Evolutionary conservation across 2,113 vertebrate species (phyloP).

Genomic region (Amphiprion ocellaris): DNA sequence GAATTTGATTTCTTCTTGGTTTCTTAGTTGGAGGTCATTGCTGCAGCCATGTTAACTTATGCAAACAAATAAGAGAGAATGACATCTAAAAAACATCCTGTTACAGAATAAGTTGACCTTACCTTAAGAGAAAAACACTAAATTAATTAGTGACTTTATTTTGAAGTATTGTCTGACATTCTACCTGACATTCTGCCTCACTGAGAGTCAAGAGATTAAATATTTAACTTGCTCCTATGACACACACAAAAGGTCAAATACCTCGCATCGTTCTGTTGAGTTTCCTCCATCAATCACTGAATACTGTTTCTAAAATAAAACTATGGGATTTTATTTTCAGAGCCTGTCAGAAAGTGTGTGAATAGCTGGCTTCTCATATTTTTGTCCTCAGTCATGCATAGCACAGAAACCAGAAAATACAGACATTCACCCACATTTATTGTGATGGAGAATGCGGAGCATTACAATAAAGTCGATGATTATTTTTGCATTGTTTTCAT

Average conservation of each 20-base stretch:
- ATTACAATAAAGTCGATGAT: background rate
- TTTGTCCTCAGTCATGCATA: constrained; percentile 1
- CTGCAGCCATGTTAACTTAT: too few relatives aligned
- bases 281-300: constrained; percentile 19
- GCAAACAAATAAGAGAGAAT: background rate
- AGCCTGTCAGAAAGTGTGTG: constrained; percentile 8
- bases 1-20: too few relatives aligned
- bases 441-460: background rate
- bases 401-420: background rate
- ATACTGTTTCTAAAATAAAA: constrained; percentile 23
- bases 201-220: constrained; percentile 48
- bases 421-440: background rate
- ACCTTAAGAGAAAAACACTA: constrained; percentile 6
- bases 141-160: constrained; percentile 38
- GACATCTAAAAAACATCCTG: background rate
- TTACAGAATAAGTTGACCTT: constrained; percentile 35
- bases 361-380: background rate
- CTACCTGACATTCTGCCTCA: constrained; percentile 33
- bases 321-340: constrained; percentile 20
- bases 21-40: too few relatives aligned
- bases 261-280: background rate
- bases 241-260: constrained; percentile 32
- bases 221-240: constrained; percentile 43
- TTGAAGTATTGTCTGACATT: constrained; percentile 45
- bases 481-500: background rate